A percentile compares a stretch with the other conserved stretches of the same genome.
Conservation (phyloP, 2,113 vertebrate genomes). For the Myotis yumanensis region DNA sequence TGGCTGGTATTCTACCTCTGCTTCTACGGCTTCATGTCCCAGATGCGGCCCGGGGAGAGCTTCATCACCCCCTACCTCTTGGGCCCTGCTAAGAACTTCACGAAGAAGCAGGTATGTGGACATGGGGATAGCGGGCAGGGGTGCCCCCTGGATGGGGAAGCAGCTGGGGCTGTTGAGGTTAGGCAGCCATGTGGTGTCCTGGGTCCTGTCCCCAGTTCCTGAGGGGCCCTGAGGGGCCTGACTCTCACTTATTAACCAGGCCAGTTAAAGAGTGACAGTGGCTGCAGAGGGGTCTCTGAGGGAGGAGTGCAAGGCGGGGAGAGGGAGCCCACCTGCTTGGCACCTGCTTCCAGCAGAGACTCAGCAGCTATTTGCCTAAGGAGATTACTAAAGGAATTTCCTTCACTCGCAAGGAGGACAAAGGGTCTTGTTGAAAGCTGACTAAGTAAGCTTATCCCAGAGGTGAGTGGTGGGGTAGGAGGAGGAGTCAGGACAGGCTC, state of each 20-base stretch:
- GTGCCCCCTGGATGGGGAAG: too few species aligned
- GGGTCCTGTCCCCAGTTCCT: neutral
- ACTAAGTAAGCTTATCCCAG: neutral
- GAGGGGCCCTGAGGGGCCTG: neutral
- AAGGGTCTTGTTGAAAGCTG: neutral
- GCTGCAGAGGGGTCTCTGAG: neutral
- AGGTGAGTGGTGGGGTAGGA: neutral
- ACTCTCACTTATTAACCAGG: too few species aligned
- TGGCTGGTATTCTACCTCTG: slow-evolving; percentile 88
- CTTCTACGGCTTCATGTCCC: slow-evolving; percentile 91
- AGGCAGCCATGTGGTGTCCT: rapidly evolving
- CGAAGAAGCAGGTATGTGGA: slow-evolving; percentile 83
- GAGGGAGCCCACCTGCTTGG: neutral
- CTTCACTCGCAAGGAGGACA: neutral
- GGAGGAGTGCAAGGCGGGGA: neutral
- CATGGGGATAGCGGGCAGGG: rapidly evolving
- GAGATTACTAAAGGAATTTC: slow-evolving; percentile 29
- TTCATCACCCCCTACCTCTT: slow-evolving; percentile 92
- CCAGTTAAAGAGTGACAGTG: rapidly evolving
- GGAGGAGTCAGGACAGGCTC: neutral
- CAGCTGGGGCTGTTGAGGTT: neutral
- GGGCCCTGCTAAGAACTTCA: slow-evolving; percentile 89
- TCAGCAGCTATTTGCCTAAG: neutral
- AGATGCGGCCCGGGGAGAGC: slow-evolving; percentile 90
- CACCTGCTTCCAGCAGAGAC: neutral